Evolutionary conservation across 1,140 invertebrate genomes (phyloP).

Genomic region (Acyrthosiphon pisum): DNA sequence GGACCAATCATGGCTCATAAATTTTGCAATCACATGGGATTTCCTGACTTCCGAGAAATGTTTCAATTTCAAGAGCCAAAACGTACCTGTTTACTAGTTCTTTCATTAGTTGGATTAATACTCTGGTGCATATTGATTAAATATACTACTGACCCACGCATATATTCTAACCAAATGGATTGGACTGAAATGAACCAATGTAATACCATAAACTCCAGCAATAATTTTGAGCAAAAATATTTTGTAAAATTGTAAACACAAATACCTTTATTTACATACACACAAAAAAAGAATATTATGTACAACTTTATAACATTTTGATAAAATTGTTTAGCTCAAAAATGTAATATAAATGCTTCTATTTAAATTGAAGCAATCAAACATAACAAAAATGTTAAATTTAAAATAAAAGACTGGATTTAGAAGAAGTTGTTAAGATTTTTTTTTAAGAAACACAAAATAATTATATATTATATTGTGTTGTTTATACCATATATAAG

Average conservation of each 20-base stretch:
- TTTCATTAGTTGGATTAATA: conserved; percentile 79
- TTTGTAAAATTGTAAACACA: conserved; percentile 37
- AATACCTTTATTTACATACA: conserved; percentile 44
- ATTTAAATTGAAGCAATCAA: background rate
- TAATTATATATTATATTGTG: background rate
- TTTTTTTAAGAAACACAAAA: background rate
- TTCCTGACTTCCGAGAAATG: conserved; percentile 86
- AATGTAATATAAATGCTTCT: background rate
- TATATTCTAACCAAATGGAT: conserved; percentile 78
- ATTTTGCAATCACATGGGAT: conserved; percentile 96
- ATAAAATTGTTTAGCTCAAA: background rate
- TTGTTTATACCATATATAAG: background rate
- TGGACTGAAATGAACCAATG: conserved; percentile 62
- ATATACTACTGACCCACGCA: conserved; percentile 78
- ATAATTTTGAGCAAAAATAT: background rate
- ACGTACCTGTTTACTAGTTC: conserved; percentile 71
- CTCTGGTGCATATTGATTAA: conserved; percentile 80
- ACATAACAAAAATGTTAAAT: conserved; percentile 14
- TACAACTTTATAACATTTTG: conserved; percentile 15
- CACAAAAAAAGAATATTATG: conserved; percentile 14
- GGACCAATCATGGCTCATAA: conserved; percentile 89
- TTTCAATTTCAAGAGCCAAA: conserved; percentile 70
- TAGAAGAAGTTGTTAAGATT: background rate
- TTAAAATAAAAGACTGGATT: conserved; percentile 10
- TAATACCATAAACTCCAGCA: conserved; percentile 23